Percentiles rank a stretch among this genome's conserved stretches.
Conservation (phyloP, 2,113 vertebrate genomes). For the Andinoacara biseriatus region DNA sequence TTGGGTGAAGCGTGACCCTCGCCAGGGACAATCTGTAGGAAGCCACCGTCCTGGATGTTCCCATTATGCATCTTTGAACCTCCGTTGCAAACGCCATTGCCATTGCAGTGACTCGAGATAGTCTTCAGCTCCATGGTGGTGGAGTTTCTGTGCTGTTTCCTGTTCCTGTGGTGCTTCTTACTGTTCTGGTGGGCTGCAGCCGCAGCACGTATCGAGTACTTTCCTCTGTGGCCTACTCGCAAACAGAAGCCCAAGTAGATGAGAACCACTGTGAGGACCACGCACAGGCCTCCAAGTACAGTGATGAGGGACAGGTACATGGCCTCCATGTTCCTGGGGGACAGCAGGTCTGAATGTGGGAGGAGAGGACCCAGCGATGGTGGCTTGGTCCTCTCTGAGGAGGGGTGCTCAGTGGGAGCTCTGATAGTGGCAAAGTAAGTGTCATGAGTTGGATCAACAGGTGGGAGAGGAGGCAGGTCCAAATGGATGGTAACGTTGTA, state of each 20-base stretch:
- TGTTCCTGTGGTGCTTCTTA: constrained; percentile 65
- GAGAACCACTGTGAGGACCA: constrained; percentile 85
- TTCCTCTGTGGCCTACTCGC: constrained; percentile 78
- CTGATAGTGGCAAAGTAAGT: constrained; percentile 7
- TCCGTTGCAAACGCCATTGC: constrained; percentile 63
- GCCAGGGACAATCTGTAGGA: constrained; percentile 85
- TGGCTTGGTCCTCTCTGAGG: constrained; percentile 45
- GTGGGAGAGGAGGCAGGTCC: constrained; percentile 36
- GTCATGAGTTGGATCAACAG: constrained; percentile 9
- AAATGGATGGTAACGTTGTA: constrained; percentile 83
- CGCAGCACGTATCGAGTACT: constrained; percentile 79
- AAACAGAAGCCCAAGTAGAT: constrained; percentile 88
- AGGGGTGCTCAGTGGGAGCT: not conserved
- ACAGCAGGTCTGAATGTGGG: constrained; percentile 68
- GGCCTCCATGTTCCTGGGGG: constrained; percentile 80
- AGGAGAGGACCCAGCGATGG: constrained; percentile 25
- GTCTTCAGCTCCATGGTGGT: constrained; percentile 91
- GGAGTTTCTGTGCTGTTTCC: constrained; percentile 62
- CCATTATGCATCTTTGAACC: constrained; percentile 66
- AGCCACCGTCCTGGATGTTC: constrained; percentile 61
- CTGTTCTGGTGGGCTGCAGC: constrained; percentile 51
- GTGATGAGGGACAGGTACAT: constrained; percentile 88
- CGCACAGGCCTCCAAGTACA: constrained; percentile 86
- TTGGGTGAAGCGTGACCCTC: constrained; percentile 76
- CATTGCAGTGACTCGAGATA: constrained; percentile 87